Percentiles rank a stretch among this genome's conserved stretches.
phyloP scores from a whole-genome alignment of 2,797 vertebrate genomes.

The Malacoraja senta region DNA sequence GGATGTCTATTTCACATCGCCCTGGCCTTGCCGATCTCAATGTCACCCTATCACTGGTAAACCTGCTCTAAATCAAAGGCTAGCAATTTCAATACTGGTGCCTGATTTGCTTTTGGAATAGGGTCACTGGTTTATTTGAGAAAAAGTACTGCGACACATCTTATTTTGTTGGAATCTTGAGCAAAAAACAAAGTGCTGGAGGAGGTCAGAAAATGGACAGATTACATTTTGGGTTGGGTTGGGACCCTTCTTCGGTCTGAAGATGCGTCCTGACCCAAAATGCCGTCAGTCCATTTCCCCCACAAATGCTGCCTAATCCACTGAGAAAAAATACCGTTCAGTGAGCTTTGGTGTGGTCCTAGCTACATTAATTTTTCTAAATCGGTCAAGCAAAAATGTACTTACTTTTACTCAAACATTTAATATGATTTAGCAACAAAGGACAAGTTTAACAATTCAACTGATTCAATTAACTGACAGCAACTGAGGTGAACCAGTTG shows the following conservation, averaged over 20 bases:
- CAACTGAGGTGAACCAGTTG: neutral
- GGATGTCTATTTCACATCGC: neutral
- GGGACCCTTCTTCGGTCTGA: too few species aligned
- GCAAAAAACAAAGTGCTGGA: too few species aligned
- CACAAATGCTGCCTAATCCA: too few species aligned
- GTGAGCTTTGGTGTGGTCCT: neutral
- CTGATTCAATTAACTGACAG: neutral
- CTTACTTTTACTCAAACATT: neutral
- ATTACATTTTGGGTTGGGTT: too few species aligned
- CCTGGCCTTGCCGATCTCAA: neutral
- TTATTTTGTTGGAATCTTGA: too few species aligned
- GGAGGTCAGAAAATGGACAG: too few species aligned
- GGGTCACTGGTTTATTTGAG: too few species aligned
- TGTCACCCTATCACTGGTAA: neutral
- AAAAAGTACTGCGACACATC: too few species aligned
- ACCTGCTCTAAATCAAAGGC: neutral
- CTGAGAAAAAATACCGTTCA: neutral
- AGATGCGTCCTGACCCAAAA: too few species aligned
- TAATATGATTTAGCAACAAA: neutral
- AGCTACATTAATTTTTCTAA: neutral
- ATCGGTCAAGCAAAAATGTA: too few species aligned
- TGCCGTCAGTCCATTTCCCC: too few species aligned
- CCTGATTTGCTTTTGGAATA: neutral
- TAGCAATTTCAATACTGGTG: neutral
- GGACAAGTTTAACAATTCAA: neutral